Percentiles rank a stretch among this genome's conserved stretches.
These are phyloP conservation scores for Hirudo medicinalis DNA, from an alignment of 1,140 invertebrate species.

Conservation along the genomic window DNA sequence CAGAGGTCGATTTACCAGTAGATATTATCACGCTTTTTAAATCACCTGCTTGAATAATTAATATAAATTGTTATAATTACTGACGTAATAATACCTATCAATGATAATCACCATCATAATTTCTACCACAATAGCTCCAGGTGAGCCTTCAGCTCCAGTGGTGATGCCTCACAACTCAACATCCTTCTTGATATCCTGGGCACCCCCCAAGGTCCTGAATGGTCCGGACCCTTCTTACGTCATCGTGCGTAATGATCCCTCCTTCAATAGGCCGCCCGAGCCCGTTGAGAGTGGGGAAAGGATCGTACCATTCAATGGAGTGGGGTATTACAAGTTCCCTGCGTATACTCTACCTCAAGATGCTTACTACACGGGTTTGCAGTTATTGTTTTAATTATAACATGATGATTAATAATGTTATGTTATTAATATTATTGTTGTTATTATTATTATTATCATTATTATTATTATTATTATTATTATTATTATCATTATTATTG, in stretches of 20 bases:
- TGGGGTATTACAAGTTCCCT: constrained; percentile 37
- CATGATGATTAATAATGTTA: no score
- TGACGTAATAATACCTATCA: neutral
- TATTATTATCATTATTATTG: no score
- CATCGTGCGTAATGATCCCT: constrained; percentile 31
- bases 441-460: no score
- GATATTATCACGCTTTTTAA: no score
- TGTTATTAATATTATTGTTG: no score
- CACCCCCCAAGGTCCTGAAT: constrained; percentile 30
- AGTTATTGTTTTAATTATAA: neutral
- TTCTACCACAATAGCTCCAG: constrained; percentile 28
- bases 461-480: no score
- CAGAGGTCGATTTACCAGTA: no score
- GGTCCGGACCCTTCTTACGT: constrained; percentile 34
- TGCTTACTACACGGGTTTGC: constrained; percentile 36
- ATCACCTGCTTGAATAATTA: neutral
- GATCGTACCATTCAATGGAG: constrained; percentile 36
- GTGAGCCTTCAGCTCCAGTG: constrained; percentile 28
- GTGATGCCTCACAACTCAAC: constrained; percentile 33
- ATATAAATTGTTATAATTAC: neutral
- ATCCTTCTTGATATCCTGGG: constrained; percentile 33
- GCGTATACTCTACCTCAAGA: constrained; percentile 32
- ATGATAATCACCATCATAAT: neutral
- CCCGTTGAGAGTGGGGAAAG: constrained; percentile 25
- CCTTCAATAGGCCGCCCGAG: constrained; percentile 35